Percentiles rank a stretch among this genome's conserved stretches.
phyloP scores from a whole-genome alignment of 2,888 invertebrate species.

The Neelides folsomi region DNA sequence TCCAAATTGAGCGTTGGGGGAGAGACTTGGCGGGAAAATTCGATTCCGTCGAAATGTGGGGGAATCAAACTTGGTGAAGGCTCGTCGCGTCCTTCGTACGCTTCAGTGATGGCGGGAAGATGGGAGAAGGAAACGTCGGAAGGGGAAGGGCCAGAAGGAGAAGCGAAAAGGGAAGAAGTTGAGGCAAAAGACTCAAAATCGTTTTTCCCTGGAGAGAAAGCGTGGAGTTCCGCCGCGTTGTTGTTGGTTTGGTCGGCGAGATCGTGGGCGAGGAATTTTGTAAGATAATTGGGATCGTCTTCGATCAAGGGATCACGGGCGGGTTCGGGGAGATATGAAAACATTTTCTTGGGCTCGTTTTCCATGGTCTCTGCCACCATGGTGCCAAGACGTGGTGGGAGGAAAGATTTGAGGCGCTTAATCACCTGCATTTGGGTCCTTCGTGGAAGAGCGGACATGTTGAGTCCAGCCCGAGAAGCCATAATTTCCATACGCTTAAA shows the following conservation, averaged over 20 bases:
- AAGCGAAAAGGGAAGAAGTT: no score
- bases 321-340: constrained; percentile 27
- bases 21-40: no score
- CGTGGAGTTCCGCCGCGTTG: constrained; percentile 2
- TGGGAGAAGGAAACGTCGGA: constrained; percentile 12
- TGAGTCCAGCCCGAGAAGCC: constrained; percentile 28
- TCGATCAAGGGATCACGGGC: constrained; percentile 25
- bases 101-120: constrained; percentile 3
- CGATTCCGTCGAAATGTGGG: no score
- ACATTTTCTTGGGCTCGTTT: constrained; percentile 18
- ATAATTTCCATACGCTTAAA: constrained; percentile 31
- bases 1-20: no score
- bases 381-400: constrained; percentile 20
- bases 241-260: constrained; percentile 12
- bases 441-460: constrained; percentile 29
- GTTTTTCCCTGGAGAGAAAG: neutral
- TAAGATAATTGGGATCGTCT: constrained; percentile 13
- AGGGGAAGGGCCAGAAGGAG: constrained; percentile 6
- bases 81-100: no score
- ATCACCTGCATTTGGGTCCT: constrained; percentile 28
- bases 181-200: constrained; percentile 8
- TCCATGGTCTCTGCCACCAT: constrained; percentile 22
- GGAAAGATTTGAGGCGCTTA: constrained; percentile 19
- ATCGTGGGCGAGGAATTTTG: no score
- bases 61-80: no score